Base-by-base conservation (phyloP, 2,113 vertebrate species). In the Cyphomyrus plagiostoma region DNA sequence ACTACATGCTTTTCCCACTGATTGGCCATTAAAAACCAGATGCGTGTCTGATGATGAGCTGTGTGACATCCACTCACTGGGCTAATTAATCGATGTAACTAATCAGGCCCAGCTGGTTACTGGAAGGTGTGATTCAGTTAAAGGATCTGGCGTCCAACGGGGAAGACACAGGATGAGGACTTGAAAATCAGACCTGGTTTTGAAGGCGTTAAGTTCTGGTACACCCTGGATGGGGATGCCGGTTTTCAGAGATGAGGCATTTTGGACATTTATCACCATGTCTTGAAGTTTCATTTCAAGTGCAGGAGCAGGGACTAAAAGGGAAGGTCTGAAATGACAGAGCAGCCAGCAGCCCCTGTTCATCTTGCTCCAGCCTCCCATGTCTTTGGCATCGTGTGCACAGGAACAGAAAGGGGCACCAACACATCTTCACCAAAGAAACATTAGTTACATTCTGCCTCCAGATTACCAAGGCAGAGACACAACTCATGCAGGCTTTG, bases 41-140 rank as follows among this genome's bases (percentile, higher is more conserved):
- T 26, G 62, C n/a, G 62, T 10, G 3, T 13, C 26, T 70, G 62
- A 70, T 70, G 62, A 70, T 70, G n/a, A 70, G 62, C 62, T 80
- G 42, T 15, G 3, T 48, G 88, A 89, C 46, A 53, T 77, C 48
- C 62, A 39, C 62, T 77, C 46, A 77, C 48, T 4, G 74, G 48
- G 77, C 77, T 88, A 88, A 88, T 87, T 56, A 89, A 52, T 77
- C 26, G 19, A 74, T 80, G 42, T 50, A 62, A 77, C 74, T 50
- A 49, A 77, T 49, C 88, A 77, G 30, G 62, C 62, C 49, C 86
- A 58, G 52, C 52, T 87, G 86, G 52, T 87, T 58, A 26, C 77
- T 89, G 66, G 50, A 77, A 74, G 66, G 66, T 89, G 46, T 49
- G 45, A 74, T 21, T 89, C 88, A 45, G 46, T 50, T 80, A 46